These are phyloP conservation scores for Asobara japonica DNA, from an alignment of 1,140 invertebrate genomes.

Conservation along the genomic window DNA sequence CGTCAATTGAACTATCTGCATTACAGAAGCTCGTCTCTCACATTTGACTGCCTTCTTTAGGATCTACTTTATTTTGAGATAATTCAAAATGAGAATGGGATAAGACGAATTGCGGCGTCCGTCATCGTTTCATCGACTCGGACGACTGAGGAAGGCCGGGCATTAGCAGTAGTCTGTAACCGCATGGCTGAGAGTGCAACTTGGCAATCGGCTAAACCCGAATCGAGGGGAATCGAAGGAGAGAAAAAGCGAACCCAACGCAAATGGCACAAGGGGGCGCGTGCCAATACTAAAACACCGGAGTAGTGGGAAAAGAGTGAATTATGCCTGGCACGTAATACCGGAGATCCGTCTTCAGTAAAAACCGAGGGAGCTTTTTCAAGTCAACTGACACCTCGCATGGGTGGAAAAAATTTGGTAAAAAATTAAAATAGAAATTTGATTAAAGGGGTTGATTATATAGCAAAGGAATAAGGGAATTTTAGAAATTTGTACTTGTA, in stretches of 20 bases:
- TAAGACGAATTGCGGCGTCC: background rate
- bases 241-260: slow-evolving; percentile 21
- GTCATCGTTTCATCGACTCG: slow-evolving; percentile 26
- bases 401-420: no score
- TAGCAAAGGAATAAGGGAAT: no score
- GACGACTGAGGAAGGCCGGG: slow-evolving; percentile 26
- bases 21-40: no score
- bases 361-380: background rate
- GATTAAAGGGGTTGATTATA: no score
- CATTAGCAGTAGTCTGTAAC: background rate
- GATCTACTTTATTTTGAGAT: no score
- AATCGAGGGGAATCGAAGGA: slow-evolving; percentile 32
- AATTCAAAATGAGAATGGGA: background rate
- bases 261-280: slow-evolving; percentile 32
- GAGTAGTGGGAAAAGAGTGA: slow-evolving; percentile 45
- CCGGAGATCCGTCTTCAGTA: slow-evolving; percentile 50
- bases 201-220: slow-evolving; percentile 21
- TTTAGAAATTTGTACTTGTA: no score
- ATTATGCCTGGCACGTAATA: slow-evolving; percentile 63
- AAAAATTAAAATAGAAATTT: no score
- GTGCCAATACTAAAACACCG: slow-evolving; percentile 28
- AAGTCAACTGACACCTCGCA: no score
- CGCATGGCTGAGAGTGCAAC: background rate
- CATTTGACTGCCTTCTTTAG: no score
- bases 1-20: no score